Conservation (phyloP, 2,797 vertebrate genomes). For the Neoniphon sammara region DNA sequence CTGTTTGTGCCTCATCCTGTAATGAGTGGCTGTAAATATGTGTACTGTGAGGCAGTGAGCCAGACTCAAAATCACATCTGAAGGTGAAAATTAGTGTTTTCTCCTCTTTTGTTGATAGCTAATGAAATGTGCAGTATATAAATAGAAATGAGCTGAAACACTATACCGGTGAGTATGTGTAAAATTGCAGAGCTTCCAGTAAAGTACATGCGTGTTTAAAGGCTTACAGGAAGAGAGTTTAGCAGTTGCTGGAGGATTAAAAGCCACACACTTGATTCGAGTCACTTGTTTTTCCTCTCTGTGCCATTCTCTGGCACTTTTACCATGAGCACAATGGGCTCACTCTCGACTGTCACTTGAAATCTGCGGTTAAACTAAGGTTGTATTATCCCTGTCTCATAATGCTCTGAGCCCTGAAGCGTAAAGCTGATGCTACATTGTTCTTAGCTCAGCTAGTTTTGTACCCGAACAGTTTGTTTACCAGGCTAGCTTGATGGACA, state of each 20-base stretch:
- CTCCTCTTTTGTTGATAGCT: background rate
- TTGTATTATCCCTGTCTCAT: slow-evolving; percentile 14
- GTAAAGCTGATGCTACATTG: background rate
- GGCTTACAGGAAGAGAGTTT: slow-evolving; percentile 7
- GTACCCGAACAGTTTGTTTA: slow-evolving; percentile 28
- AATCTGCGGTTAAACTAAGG: slow-evolving; percentile 13
- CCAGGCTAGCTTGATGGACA: slow-evolving; percentile 49
- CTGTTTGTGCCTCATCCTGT: slow-evolving; percentile 45
- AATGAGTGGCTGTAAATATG: slow-evolving; percentile 46
- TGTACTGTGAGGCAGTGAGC: slow-evolving; percentile 29
- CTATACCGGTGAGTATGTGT: background rate
- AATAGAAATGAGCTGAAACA: slow-evolving; percentile 21
- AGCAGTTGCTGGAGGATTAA: slow-evolving; percentile 33
- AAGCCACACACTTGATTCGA: slow-evolving; percentile 19
- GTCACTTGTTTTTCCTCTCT: slow-evolving; percentile 26
- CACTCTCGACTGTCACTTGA: slow-evolving; percentile 17
- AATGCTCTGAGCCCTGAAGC: background rate
- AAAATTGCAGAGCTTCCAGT: slow-evolving; percentile 19
- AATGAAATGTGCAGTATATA: slow-evolving; percentile 1
- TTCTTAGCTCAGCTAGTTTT: slow-evolving; percentile 20
- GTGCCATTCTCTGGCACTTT: slow-evolving; percentile 34
- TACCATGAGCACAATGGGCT: slow-evolving; percentile 38
- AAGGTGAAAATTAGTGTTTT: slow-evolving; percentile 33
- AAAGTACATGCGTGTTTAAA: slow-evolving; percentile 14
- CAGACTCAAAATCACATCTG: slow-evolving; percentile 37